Percentiles rank a stretch among this genome's conserved stretches.
These are phyloP conservation scores for Cistogaster globosa DNA, from an alignment of 2,888 invertebrate species.

Conservation along the genomic window DNA sequence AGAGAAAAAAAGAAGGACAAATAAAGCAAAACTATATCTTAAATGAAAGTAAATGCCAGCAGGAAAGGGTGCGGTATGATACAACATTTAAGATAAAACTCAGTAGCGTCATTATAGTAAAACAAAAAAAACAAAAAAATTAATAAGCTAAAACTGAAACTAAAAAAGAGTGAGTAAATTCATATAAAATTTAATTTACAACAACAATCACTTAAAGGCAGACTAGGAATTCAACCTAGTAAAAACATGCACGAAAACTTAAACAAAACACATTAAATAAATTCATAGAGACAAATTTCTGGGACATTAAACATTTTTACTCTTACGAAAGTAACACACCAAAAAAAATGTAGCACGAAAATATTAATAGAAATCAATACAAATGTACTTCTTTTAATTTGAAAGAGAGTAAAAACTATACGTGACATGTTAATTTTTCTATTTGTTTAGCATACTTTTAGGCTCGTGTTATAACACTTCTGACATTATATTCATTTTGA, in stretches of 20 bases:
- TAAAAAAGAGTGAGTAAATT: constrained; percentile 30
- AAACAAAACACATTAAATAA: neutral
- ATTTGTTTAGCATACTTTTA: neutral
- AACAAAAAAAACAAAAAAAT: neutral
- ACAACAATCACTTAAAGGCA: constrained; percentile 50
- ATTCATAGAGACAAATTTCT: neutral
- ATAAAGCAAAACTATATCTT: constrained; percentile 17
- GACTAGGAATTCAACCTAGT: constrained; percentile 5
- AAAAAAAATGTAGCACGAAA: no score
- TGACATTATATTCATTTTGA: neutral
- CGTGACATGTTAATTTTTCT: neutral
- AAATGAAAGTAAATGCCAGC: constrained; percentile 39
- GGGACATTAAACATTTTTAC: neutral
- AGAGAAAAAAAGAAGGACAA: constrained; percentile 18
- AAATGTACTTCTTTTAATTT: neutral
- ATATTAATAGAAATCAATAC: neutral
- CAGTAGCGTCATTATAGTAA: neutral
- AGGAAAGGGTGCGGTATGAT: constrained; percentile 70
- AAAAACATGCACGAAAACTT: neutral
- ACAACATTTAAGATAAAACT: constrained; percentile 60
- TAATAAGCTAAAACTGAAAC: neutral
- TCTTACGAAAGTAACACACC: neutral
- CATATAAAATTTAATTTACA: constrained; percentile 52
- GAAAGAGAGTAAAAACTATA: neutral
- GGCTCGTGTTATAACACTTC: no score